Evolutionary conservation across 2,888 invertebrate species (phyloP).

Genomic region (Schizotus pectinicornis): DNA sequence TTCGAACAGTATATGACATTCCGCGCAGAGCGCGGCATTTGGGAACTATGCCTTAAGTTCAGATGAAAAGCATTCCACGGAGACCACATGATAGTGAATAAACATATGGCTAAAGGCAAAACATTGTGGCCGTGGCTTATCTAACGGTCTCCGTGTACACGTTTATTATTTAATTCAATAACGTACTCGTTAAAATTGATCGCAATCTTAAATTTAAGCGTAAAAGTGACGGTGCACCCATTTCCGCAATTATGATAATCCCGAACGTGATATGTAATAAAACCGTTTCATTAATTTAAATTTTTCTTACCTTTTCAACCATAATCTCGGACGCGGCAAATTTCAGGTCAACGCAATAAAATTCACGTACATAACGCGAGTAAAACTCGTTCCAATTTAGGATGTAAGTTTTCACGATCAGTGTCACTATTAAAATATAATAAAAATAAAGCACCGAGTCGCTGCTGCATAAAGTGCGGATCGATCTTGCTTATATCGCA

Average conservation of each 20-base stretch:
- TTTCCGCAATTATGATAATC: background rate
- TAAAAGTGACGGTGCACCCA: background rate
- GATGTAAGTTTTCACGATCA: constrained; percentile 17
- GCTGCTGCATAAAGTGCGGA: constrained; percentile 15
- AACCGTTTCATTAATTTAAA: no score
- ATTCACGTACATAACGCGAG: background rate
- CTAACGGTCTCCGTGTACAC: constrained; percentile 37
- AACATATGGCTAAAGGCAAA: constrained; percentile 54
- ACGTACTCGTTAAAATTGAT: constrained; percentile 25
- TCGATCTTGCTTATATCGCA: constrained; percentile 7
- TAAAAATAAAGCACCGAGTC: constrained; percentile 16
- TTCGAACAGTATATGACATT: constrained; percentile 56
- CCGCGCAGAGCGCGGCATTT: constrained; percentile 56
- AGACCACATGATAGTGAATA: constrained; percentile 58
- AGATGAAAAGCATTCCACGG: constrained; percentile 59
- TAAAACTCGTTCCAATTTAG: constrained; percentile 5
- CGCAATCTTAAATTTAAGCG: background rate
- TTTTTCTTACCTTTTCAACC: no score
- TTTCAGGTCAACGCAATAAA: constrained; percentile 1
- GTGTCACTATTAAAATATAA: constrained; percentile 21
- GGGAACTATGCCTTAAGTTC: constrained; percentile 59
- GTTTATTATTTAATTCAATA: constrained; percentile 26
- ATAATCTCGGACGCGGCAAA: background rate
- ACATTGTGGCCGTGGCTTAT: constrained; percentile 48
- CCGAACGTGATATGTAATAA: no score